Base-by-base conservation (phyloP, 2,888 invertebrate species). In the Drosophila mayaguana region DNA sequence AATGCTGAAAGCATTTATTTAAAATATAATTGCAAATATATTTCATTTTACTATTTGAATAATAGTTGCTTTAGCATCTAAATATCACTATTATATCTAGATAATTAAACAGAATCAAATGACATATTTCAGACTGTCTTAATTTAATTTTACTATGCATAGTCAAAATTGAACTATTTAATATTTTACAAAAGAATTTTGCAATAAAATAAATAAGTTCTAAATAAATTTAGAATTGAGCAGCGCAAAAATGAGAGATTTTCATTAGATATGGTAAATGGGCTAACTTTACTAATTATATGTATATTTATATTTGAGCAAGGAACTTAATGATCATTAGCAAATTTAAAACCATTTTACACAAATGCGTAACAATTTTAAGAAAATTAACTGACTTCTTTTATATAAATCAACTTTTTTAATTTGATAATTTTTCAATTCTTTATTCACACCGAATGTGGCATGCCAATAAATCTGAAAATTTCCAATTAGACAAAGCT, bases 1-100 rank as follows among this genome's bases (percentile, higher is more conserved):
- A 28, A 8, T 28, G 8, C 2, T 8, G n/a, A n/a, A n/a, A n/a
- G n/a, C n/a, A n/a, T 8, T 28, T 8, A 28, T 8, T 28, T 22
- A 38, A n/a, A 40, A 42, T 42, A 28, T 5, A 28, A 28, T 28
- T 28, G 28, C 7, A 28, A 4, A 28, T 28, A 5, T 18, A 5
- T 11, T 18, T n/a, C n/a, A n/a, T n/a, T n/a, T 0, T 9, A n/a
- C 11, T 11, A 18, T 20, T 42, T 11, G 2, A 4, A 18, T 0
- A 18, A 42, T 42, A n/a, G 34, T 12, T 34, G 2, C 12, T 6
- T 40, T 28, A 28, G 28, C 7, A 8, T 6, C n/a, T n/a, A 9
- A 3, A 40, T 14, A n/a, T 8, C n/a, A n/a, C 2, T 12, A 25
- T 43, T 2, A 12, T 12, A 43, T 12, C 20, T 20, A 12, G 20